These are phyloP conservation scores for Tupiocoris notatus DNA, from an alignment of 2,888 invertebrate species.

Conservation along the genomic window DNA sequence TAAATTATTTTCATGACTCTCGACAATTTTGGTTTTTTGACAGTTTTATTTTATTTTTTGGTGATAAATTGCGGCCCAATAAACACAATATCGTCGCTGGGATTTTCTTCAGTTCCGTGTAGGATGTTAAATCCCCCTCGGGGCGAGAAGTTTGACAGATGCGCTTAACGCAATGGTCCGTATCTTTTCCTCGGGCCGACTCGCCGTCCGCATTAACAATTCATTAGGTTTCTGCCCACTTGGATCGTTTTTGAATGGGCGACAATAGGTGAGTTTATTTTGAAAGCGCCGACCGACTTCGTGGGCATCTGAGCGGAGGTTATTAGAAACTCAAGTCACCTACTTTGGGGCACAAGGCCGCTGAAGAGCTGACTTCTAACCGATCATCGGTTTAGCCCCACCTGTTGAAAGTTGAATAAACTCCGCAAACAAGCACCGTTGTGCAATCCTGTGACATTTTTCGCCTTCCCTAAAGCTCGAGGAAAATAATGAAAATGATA, in stretches of 20 bases:
- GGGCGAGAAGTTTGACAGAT: neutral
- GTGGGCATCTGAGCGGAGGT: neutral
- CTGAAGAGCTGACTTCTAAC: neutral
- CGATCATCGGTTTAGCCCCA: neutral
- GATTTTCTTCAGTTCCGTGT: no score
- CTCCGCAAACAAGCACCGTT: neutral
- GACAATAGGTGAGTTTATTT: neutral
- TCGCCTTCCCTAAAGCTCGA: no score
- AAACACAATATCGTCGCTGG: no score
- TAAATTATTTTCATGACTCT: no score
- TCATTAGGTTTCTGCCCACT: neutral
- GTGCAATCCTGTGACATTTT: no score
- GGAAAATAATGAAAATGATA: no score
- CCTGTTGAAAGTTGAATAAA: neutral
- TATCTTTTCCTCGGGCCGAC: neutral
- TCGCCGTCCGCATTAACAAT: neutral
- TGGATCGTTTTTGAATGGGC: neutral
- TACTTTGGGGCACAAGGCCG: neutral
- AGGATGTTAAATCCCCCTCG: neutral
- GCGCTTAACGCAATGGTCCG: neutral
- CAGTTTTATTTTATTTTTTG: no score
- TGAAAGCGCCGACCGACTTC: neutral
- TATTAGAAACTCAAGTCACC: neutral
- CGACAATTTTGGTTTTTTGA: no score
- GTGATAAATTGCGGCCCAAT: no score